Base-by-base conservation (phyloP, 37 sponge, comb jelly and placozoan genomes). In the Halisarca cf. caerulea region DNA sequence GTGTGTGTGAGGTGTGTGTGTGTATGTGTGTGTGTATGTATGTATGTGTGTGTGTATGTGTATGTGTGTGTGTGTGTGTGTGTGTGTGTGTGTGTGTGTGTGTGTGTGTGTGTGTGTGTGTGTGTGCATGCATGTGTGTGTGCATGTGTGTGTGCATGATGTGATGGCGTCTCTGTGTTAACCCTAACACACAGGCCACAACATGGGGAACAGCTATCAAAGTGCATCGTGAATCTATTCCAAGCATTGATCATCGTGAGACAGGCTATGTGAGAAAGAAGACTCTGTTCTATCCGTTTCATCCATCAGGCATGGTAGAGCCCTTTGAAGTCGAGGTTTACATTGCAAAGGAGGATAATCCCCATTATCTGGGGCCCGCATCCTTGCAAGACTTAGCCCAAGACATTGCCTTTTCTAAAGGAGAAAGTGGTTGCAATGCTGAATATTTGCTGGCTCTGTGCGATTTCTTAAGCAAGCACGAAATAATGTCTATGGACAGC, bases 161-260 rank as follows among this genome's bases (percentile, higher is more conserved):
- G n/a, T n/a, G n/a, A n/a, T n/a, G n/a, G n/a, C n/a, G n/a, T n/a
- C n/a, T n/a, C n/a, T n/a, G n/a, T n/a, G n/a, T n/a, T n/a, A n/a
- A n/a, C n/a, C n/a, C n/a, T n/a, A n/a, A n/a, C n/a, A n/a, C 5
- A 72, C 7, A 33, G 89, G 87, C 92, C 72, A 54, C 32, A 37
- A 91, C 92, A 8, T 98, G 95, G 93, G 99, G 99, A 5, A 35
- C 91, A n/a, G 99, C 97, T 3, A 94, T 86, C 78, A 81, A 90
- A 59, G 83, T 94, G 1, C 33, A 82, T 0, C 79, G 81, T 18
- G 54, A 89, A 1, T 87, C 89, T 42, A 85, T 90, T 3, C 77
- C 87, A 45, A 87, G 90, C 66, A 87, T 98, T 18, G 78, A 94
- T 78, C 79, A 85, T 25, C 54, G 97, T 38, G 99, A 98, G 59